Evolutionary conservation across 1,140 invertebrate species (phyloP), one percentile per base, ranked within the genome.

Genomic region (Rhynchophorus ferrugineus): DNA sequence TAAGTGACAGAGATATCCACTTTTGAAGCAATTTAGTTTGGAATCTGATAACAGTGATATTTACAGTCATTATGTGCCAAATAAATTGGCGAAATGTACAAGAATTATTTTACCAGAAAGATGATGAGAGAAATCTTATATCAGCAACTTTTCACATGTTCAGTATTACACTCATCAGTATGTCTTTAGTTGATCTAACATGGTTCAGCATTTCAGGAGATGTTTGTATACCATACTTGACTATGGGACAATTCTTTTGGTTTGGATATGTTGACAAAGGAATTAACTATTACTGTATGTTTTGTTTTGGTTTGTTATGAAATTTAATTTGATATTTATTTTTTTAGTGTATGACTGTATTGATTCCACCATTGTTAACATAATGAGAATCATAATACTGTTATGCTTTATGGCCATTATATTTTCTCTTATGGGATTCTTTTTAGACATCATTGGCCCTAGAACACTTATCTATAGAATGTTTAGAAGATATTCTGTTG

Each of bases 321-420:
- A 33, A 19, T 43, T 16, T 21, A 19, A n/a, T 20, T 35, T 19
- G 36, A 11, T 39, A 37, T 49, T 54, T 13, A 41, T 11, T 45
- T 21, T 66, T 67, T 49, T 48, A 68, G 65, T 60, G 41, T 68
- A 62, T 49, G 49, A 60, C 36, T 69, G 65, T 39, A 58, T 69
- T 42, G 64, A 59, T 46, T 51, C 61, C 8, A 59, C 58, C 19
- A 62, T 67, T 36, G 64, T 69, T 9, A 68, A 68, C 58, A 58
- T 68, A 60, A 68, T 69, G 68, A 45, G 68, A 45, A 63, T 61
- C 17, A 69, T 62, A n/a, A 67, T 69, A 16, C 44, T 68, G 35
- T 54, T 66, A 14, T 65, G 61, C 37, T 68, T 69, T 42, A 65
- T 69, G 66, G 61, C 62, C 17, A 69, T 69, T 16, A 65, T 68